Evolutionary conservation across 2,797 vertebrate species (phyloP).

Genomic region (Myotis daubentonii): DNA sequence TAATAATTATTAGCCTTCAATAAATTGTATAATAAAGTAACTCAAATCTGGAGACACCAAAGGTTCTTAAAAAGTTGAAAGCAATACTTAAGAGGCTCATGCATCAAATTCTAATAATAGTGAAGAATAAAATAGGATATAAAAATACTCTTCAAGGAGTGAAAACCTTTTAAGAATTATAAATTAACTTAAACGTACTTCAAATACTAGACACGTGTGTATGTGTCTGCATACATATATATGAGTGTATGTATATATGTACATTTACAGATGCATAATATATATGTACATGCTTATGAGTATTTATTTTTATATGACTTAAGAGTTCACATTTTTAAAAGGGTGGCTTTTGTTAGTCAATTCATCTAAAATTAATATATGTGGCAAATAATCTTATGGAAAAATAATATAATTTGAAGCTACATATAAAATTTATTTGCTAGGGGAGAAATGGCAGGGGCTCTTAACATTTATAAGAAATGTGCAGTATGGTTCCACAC

Average conservation of each 20-base stretch:
- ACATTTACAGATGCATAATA: not conserved
- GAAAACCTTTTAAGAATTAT: slow-evolving; percentile 53
- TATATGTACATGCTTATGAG: not conserved
- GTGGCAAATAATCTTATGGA: slow-evolving; percentile 41
- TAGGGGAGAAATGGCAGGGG: not conserved
- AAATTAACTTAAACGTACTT: not conserved
- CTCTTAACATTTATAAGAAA: slow-evolving; percentile 47
- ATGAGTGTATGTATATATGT: not conserved
- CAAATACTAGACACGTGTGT: not conserved
- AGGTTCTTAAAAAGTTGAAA: slow-evolving; percentile 82
- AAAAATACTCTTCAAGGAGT: slow-evolving; percentile 69
- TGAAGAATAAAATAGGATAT: slow-evolving; percentile 58
- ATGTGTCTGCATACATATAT: not conserved
- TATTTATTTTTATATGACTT: slow-evolving; percentile 51
- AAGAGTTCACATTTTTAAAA: slow-evolving; percentile 18
- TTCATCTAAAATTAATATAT: slow-evolving; percentile 37
- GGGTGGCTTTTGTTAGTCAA: not conserved
- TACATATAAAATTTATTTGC: slow-evolving; percentile 42
- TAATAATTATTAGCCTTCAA: slow-evolving; percentile 88
- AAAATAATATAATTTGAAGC: slow-evolving; percentile 24
- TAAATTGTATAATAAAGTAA: slow-evolving; percentile 83
- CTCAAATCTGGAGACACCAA: slow-evolving; percentile 83
- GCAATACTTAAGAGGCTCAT: slow-evolving; percentile 79
- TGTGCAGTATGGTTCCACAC: not conserved
- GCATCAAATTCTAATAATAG: slow-evolving; percentile 72